Base-by-base conservation (phyloP, 2,797 vertebrate species). In the Neostethus bicornis region DNA sequence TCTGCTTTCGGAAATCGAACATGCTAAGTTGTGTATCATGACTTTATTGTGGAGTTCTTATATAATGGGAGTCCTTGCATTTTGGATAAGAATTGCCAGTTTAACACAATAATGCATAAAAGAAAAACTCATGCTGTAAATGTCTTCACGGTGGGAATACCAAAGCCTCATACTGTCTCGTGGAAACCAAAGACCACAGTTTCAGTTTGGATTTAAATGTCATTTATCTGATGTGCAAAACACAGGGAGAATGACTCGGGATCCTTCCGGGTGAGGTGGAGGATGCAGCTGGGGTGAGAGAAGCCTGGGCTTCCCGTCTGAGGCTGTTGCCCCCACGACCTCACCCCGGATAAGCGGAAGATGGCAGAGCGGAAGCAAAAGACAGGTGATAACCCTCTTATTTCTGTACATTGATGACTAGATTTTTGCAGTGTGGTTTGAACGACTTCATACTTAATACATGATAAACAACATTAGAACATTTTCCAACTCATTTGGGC, bases 1-100 rank as follows among this genome's bases (percentile, higher is more conserved):
- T 90, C 55, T 86, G 45, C 51, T 86, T 87, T 0, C 64, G 31
- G 25, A 88, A 48, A 65, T 90, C 87, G 0, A 90, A 90, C 47
- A 90, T 78, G 20, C 90, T 92, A 66, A 90, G n/a, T n/a, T n/a
- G n/a, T n/a, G n/a, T n/a, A n/a, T n/a, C n/a, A n/a, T n/a, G n/a
- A n/a, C n/a, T n/a, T n/a, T n/a, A n/a, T n/a, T n/a, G 87, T 0
- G 90, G 87, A 1, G 88, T 90, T 26, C 86, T 88, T 90, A 91
- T 91, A n/a, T 90, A 90, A 53, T 90, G 74, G 7, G 85, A 89
- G 70, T 90, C 86, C 61, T 91, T 91, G 67, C 89, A 91, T 51
- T 88, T 13, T 46, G 49, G 61, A 90, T 90, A 10, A 92, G 88
- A 0, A 85, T 85, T 4, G 82, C 78, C 1, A 48, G 51, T 7